Percentiles rank a stretch among this genome's conserved stretches.
Evolutionary conservation across 2,888 invertebrate species (phyloP).

Genomic region (Xylota segnis): DNA sequence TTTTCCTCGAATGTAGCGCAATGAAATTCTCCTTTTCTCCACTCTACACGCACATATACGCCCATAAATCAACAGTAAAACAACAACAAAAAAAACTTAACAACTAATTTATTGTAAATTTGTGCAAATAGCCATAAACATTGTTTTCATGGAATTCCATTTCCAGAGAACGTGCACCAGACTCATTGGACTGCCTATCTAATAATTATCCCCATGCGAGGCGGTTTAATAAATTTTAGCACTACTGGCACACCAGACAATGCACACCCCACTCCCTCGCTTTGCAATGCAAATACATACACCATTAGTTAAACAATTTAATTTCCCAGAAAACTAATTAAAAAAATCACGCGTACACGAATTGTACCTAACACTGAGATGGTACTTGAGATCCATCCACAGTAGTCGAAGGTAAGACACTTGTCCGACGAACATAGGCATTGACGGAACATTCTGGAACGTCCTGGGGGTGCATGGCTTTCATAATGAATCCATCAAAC

Average conservation of each 20-base stretch:
- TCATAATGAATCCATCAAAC: constrained; percentile 75
- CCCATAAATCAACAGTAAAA: constrained; percentile 64
- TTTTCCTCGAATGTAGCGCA: constrained; percentile 42
- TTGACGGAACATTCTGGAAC: constrained; percentile 47
- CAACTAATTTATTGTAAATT: constrained; percentile 64
- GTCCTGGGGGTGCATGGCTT: constrained; percentile 53
- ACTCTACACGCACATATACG: constrained; percentile 37
- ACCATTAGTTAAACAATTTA: constrained; percentile 80
- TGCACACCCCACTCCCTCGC: constrained; percentile 18
- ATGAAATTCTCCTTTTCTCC: background rate
- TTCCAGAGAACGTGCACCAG: constrained; percentile 66
- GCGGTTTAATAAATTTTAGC: constrained; percentile 43
- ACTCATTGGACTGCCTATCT: constrained; percentile 50
- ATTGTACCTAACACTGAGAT: constrained; percentile 30
- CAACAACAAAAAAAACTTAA: constrained; percentile 19
- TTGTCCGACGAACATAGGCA: constrained; percentile 43
- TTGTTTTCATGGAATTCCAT: constrained; percentile 63
- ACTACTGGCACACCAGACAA: constrained; percentile 50
- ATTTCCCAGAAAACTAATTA: constrained; percentile 84
- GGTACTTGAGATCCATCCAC: constrained; percentile 23
- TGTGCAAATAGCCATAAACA: constrained; percentile 71
- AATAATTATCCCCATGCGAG: constrained; percentile 59
- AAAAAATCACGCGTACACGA: constrained; percentile 78
- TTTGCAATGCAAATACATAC: constrained; percentile 51
- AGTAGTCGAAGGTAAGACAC: constrained; percentile 57